Evolutionary conservation across 2,113 vertebrate genomes (phyloP).

Genomic region (Sterrhoptilus dennistouni): DNA sequence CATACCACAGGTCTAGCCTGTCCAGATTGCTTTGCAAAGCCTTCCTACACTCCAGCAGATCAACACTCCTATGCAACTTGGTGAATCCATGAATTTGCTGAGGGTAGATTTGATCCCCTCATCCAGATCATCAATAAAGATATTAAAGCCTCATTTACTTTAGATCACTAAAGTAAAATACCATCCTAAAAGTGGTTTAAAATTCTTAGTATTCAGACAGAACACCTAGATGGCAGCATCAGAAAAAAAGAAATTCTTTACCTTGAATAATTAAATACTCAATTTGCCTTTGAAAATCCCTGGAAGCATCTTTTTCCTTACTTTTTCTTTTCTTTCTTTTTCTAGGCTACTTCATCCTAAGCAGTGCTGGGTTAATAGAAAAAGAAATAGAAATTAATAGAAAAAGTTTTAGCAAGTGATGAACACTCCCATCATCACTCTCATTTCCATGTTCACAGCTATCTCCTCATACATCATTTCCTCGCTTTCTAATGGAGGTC

Average conservation of each 20-base stretch:
- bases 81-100: not conserved
- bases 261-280: not conserved
- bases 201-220: not conserved
- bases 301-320: not conserved
- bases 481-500: not conserved
- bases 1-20: not conserved
- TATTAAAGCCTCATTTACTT: not conserved
- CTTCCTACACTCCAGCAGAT: not conserved
- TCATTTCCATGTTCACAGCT: not conserved
- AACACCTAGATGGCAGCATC: not conserved
- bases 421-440: not conserved
- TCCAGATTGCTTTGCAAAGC: not conserved
- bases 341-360: not conserved
- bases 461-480: not conserved
- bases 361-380: not conserved
- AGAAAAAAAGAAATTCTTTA: not conserved
- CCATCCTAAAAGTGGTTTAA: not conserved
- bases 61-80: rapidly evolving
- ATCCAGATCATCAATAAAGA: rapidly evolving
- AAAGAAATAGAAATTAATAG: not conserved
- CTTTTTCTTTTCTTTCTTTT: not conserved
- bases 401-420: not conserved
- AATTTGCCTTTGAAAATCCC: not conserved
- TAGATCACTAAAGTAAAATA: not conserved
- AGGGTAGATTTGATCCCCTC: not conserved